Percentiles rank a stretch among this genome's conserved stretches.
phyloP scores from a whole-genome alignment of 2,888 invertebrate species.

The Diarsia dahlii region DNA sequence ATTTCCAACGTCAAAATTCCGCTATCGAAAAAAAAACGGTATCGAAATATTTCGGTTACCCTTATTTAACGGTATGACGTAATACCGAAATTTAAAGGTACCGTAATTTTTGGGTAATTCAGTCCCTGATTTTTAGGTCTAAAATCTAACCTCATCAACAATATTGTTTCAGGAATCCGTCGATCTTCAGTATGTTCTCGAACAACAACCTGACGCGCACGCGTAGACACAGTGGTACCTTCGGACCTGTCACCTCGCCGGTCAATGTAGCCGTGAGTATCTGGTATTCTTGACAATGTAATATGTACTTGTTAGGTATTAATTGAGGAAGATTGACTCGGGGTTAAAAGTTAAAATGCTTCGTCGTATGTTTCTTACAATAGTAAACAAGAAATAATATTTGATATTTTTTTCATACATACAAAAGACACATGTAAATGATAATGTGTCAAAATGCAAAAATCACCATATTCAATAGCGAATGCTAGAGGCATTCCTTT shows the following conservation, averaged over 20 bases:
- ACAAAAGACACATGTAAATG: not conserved
- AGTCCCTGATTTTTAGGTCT: no score
- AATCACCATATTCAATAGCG: not conserved
- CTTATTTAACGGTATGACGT: no score
- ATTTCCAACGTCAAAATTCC: no score
- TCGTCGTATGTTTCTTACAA: not conserved
- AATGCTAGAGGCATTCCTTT: not conserved
- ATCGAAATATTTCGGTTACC: no score
- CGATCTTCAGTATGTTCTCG: conserved; percentile 93
- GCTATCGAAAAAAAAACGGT: no score
- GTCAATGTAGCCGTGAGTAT: conserved; percentile 71
- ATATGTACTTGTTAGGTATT: not conserved
- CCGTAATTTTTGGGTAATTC: no score
- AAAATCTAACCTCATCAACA: not conserved
- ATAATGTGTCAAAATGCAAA: conserved; percentile 1
- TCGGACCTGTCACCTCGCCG: conserved; percentile 92
- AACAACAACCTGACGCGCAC: conserved; percentile 93
- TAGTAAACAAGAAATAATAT: not conserved
- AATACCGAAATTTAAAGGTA: no score
- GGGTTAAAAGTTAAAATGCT: conserved; percentile 21
- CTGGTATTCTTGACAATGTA: conserved; percentile 6
- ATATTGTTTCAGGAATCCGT: conserved; percentile 92
- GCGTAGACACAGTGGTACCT: conserved; percentile 97
- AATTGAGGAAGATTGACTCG: conserved; percentile 41
- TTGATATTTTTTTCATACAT: not conserved